Conservation (phyloP, 2,797 vertebrate species). For the Rhinophrynus dorsalis region DNA sequence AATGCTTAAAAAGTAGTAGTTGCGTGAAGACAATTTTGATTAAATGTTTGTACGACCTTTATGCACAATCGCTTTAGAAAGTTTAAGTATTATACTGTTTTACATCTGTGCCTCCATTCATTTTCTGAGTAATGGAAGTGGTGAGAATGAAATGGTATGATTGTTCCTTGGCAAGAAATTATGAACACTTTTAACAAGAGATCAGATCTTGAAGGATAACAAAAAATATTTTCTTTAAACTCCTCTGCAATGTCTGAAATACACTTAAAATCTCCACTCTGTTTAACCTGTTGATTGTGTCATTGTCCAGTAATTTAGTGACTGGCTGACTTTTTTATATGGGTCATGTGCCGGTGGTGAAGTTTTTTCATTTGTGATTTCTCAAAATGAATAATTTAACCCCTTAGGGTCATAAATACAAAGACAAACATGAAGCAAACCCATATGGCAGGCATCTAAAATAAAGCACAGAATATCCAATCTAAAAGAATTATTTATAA, state of each 20-base stretch:
- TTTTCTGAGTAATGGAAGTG: slow-evolving; percentile 28
- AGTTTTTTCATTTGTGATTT: too few species aligned
- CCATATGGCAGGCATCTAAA: too few species aligned
- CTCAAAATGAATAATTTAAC: too few species aligned
- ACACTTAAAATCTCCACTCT: slow-evolving; percentile 1
- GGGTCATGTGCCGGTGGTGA: too few species aligned
- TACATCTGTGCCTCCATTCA: slow-evolving; percentile 33
- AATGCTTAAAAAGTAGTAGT: slow-evolving; percentile 11
- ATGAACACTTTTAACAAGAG: slow-evolving; percentile 11
- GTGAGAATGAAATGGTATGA: slow-evolving; percentile 30
- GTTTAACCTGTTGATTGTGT: slow-evolving; percentile 13
- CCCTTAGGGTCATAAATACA: too few species aligned
- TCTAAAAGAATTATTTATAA: too few species aligned
- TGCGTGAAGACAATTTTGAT: slow-evolving; percentile 7
- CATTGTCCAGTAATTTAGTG: too few species aligned
- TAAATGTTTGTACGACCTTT: slow-evolving; percentile 21
- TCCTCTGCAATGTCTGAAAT: slow-evolving; percentile 19
- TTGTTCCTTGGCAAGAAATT: slow-evolving; percentile 30
- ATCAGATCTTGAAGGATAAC: slow-evolving; percentile 25
- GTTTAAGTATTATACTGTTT: slow-evolving; percentile 13
- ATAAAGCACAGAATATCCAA: too few species aligned
- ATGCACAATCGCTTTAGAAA: background rate
- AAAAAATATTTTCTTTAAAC: slow-evolving; percentile 26
- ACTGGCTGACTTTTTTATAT: too few species aligned
- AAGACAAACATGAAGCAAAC: too few species aligned